Evolutionary conservation across 2,113 vertebrate genomes (phyloP).

Genomic region (Nasalis larvatus): DNA sequence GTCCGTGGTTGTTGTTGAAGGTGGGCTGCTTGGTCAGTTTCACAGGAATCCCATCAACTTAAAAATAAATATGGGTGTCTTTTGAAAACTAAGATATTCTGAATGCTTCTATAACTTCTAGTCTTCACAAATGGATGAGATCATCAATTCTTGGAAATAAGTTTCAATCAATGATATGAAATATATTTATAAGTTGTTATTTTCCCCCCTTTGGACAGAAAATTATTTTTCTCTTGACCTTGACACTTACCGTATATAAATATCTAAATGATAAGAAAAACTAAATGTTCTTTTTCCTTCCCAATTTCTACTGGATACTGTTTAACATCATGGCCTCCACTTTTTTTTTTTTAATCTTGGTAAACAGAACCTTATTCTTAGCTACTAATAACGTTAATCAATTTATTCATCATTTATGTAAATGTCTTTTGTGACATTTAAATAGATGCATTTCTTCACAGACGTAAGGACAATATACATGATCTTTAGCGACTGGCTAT

Average conservation of each 20-base stretch:
- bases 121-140: not conserved
- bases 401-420: not conserved
- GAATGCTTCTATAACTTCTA: not conserved
- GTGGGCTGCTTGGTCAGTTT: not conserved
- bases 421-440: conserved; percentile 60
- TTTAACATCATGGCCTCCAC: conserved; percentile 47
- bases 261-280: conserved; percentile 56
- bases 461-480: conserved; percentile 69
- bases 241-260: conserved; percentile 7
- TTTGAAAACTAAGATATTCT: not conserved
- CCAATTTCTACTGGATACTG: not conserved
- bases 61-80: not conserved
- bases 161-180: not conserved
- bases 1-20: not conserved
- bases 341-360: not conserved
- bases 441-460: conserved; percentile 77
- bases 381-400: conserved; percentile 75
- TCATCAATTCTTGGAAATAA: not conserved
- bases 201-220: not conserved
- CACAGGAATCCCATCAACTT: not conserved
- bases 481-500: conserved; percentile 64
- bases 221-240: conserved; percentile 35
- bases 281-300: not conserved
- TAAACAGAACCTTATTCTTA: conserved; percentile 57
- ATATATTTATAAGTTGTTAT: not conserved